A percentile compares a stretch with the other conserved stretches of the same genome.
These are phyloP conservation scores for Drosophila busckii DNA, from an alignment of 1,140 invertebrate genomes.

Conservation along the genomic window DNA sequence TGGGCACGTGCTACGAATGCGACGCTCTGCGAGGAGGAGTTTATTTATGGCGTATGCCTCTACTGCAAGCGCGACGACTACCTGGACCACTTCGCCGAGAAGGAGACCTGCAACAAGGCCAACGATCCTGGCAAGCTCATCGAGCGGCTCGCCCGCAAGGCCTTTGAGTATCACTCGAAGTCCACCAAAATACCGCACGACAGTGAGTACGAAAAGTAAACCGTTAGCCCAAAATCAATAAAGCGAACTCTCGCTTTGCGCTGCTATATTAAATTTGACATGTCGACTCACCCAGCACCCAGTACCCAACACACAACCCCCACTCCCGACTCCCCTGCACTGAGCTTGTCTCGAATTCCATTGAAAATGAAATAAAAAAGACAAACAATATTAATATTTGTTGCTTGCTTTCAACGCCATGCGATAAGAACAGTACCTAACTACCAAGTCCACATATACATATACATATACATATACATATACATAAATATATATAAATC, in stretches of 20 bases:
- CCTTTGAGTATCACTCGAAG: constrained; percentile 35
- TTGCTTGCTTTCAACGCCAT: constrained; percentile 48
- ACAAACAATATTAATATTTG: constrained; percentile 73
- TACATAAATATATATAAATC: constrained; percentile 71
- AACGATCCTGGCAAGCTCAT: constrained; percentile 36
- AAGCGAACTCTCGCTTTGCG: constrained; percentile 2
- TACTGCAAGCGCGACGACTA: constrained; percentile 61
- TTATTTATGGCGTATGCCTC: constrained; percentile 51
- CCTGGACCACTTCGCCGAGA: constrained; percentile 53
- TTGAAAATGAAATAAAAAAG: constrained; percentile 62
- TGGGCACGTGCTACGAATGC: constrained; percentile 54
- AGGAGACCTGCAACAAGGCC: constrained; percentile 56
- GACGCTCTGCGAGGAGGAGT: constrained; percentile 62
- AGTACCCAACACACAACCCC: background rate
- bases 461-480: constrained; percentile 73
- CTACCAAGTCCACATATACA: constrained; percentile 49
- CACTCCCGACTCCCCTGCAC: background rate
- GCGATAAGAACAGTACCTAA: constrained; percentile 45
- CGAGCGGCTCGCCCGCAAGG: constrained; percentile 40
- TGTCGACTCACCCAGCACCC: background rate
- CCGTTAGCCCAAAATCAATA: constrained; percentile 21
- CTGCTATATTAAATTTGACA: constrained; percentile 62
- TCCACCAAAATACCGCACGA: constrained; percentile 13
- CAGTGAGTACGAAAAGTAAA: constrained; percentile 26
- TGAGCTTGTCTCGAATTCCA: constrained; percentile 11